Conservation (phyloP, 2,888 invertebrate genomes). For the Eupeodes latifasciatus region DNA sequence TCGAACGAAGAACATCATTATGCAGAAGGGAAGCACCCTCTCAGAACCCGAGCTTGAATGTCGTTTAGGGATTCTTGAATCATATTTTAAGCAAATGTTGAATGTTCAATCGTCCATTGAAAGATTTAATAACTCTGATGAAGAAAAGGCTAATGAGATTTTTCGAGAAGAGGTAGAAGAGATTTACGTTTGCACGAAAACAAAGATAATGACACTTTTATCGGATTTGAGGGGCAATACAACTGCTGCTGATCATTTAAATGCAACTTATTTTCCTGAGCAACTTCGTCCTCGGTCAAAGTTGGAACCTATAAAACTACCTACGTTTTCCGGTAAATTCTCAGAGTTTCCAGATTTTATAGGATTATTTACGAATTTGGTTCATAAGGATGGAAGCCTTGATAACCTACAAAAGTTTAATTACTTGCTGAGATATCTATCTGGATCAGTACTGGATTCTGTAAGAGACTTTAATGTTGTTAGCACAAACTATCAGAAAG, state of each 20-base stretch:
- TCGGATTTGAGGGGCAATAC: background rate
- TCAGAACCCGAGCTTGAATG: slow-evolving; percentile 60
- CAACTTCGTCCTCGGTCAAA: slow-evolving; percentile 55
- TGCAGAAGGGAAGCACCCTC: background rate
- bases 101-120: slow-evolving; percentile 41
- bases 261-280: too few relatives aligned
- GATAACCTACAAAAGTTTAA: slow-evolving; percentile 48
- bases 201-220: too few relatives aligned
- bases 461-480: slow-evolving; percentile 10
- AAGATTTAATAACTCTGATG: background rate
- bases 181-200: too few relatives aligned
- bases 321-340: slow-evolving; percentile 69
- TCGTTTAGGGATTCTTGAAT: slow-evolving; percentile 68
- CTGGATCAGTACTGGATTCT: slow-evolving; percentile 1
- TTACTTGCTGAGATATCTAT: slow-evolving; percentile 26
- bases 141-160: too few relatives aligned
- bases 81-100: slow-evolving; percentile 68
- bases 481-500: slow-evolving; percentile 14
- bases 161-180: too few relatives aligned
- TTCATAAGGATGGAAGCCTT: slow-evolving; percentile 62
- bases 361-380: slow-evolving; percentile 63
- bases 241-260: background rate
- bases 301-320: slow-evolving; percentile 51
- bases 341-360: slow-evolving; percentile 67
- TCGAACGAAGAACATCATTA: slow-evolving; percentile 6